These are phyloP conservation scores for Bungarus multicinctus DNA, from an alignment of 2,113 vertebrate species.

Conservation along the genomic window DNA sequence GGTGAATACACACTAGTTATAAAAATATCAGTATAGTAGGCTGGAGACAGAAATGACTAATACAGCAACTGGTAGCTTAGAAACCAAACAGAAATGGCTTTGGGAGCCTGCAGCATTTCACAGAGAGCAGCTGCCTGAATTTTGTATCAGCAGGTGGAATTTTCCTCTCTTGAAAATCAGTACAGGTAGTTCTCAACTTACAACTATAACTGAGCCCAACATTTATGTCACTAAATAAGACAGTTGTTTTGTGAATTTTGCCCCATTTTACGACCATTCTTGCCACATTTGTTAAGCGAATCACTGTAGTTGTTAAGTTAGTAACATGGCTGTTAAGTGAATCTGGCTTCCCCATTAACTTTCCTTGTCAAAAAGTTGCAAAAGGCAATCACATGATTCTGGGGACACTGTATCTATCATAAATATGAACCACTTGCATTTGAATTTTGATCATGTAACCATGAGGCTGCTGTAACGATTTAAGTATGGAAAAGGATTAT, in stretches of 20 bases:
- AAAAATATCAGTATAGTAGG: slow-evolving; percentile 14
- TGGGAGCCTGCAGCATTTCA: background rate
- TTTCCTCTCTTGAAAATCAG: background rate
- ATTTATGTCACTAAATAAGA: background rate
- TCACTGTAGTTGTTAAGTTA: background rate
- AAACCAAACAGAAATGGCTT: background rate
- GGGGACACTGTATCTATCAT: background rate
- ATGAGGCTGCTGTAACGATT: background rate
- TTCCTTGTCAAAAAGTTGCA: background rate
- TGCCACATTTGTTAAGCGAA: background rate
- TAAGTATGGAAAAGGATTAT: background rate
- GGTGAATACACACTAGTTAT: background rate
- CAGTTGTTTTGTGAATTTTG: background rate
- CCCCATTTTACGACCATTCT: background rate
- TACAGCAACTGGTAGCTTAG: slow-evolving; percentile 6
- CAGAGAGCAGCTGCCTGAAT: background rate
- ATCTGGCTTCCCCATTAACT: background rate
- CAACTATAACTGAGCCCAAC: background rate
- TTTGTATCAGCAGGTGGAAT: background rate
- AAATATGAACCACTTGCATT: background rate
- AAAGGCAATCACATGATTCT: background rate
- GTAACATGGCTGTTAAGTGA: background rate
- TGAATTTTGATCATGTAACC: background rate
- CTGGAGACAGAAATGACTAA: slow-evolving; percentile 10
- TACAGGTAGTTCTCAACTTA: background rate